Percentiles rank a stretch among this genome's conserved stretches.
phyloP scores from a whole-genome alignment of 2,888 invertebrate species.

The Microctonus hyperodae region DNA sequence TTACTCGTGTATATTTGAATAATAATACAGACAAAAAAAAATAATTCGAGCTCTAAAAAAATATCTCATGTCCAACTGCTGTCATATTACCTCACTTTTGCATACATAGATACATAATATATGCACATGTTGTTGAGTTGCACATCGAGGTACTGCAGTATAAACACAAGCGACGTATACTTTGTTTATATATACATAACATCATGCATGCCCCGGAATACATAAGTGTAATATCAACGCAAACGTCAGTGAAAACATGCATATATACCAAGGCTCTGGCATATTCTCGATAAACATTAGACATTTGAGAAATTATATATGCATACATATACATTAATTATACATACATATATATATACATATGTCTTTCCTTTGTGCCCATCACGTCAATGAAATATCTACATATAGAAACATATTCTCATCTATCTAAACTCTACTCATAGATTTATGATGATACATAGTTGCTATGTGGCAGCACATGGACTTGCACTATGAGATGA shows the following conservation, averaged over 20 bases:
- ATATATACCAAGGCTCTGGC: neutral
- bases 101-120: neutral
- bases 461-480: neutral
- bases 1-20: too few relatives aligned
- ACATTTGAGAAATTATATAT: neutral
- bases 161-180: conserved; percentile 8
- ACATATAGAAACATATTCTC: neutral
- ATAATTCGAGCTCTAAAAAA: too few relatives aligned
- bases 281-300: conserved; percentile 10
- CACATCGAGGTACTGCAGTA: conserved; percentile 10
- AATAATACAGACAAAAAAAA: too few relatives aligned
- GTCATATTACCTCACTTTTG: neutral
- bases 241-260: neutral
- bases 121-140: neutral
- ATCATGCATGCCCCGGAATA: conserved; percentile 13
- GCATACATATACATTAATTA: neutral
- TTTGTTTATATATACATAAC: neutral
- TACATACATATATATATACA: neutral
- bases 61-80: neutral
- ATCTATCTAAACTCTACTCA: conserved; percentile 13
- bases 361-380: neutral
- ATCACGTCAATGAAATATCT: conserved; percentile 6
- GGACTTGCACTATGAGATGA: neutral
- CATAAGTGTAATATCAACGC: conserved; percentile 13
- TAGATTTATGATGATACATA: conserved; percentile 21